Evolutionary conservation across 2,888 invertebrate species (phyloP).

Genomic region (Phaedon cochleariae): DNA sequence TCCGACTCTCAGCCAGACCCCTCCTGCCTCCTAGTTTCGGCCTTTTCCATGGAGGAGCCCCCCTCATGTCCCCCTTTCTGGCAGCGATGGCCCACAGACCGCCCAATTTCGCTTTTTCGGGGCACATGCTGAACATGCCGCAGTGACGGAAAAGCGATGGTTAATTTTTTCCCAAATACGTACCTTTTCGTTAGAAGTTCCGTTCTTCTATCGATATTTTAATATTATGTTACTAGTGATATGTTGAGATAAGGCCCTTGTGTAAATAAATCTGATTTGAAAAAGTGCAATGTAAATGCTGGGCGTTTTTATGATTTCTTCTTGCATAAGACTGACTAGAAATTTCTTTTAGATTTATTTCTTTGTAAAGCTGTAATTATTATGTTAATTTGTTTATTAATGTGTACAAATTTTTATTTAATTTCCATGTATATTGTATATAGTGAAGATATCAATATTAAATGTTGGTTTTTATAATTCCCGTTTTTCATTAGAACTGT

Average conservation of each 20-base stretch:
- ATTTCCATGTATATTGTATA: conserved; percentile 54
- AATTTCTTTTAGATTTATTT: conserved; percentile 47
- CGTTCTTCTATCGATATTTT: conserved; percentile 21
- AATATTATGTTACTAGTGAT: conserved; percentile 25
- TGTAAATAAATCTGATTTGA: conserved; percentile 19
- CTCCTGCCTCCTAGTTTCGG: conserved; percentile 77
- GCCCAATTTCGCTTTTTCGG: conserved; percentile 69
- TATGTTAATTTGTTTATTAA: conserved; percentile 39
- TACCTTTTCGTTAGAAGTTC: conserved; percentile 11
- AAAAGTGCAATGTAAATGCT: conserved; percentile 39
- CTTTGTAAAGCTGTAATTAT: conserved; percentile 50
- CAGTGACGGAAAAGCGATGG: conserved; percentile 61
- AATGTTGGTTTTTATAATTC: conserved; percentile 52
- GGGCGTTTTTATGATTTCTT: conserved; percentile 37
- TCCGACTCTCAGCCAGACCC: conserved; percentile 84
- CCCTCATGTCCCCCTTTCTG: conserved; percentile 68
- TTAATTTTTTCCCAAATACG: conserved; percentile 9
- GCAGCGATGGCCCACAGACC: conserved; percentile 71
- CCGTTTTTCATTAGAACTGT: conserved; percentile 7
- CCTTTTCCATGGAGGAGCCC: conserved; percentile 71
- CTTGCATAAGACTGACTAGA: conserved; percentile 58
- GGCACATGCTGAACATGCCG: conserved; percentile 69
- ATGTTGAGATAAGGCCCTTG: conserved; percentile 6
- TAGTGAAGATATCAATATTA: conserved; percentile 48
- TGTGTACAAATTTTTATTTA: conserved; percentile 53